Evolutionary conservation across 2,888 invertebrate genomes (phyloP).

Genomic region (Oscheius sp.): DNA sequence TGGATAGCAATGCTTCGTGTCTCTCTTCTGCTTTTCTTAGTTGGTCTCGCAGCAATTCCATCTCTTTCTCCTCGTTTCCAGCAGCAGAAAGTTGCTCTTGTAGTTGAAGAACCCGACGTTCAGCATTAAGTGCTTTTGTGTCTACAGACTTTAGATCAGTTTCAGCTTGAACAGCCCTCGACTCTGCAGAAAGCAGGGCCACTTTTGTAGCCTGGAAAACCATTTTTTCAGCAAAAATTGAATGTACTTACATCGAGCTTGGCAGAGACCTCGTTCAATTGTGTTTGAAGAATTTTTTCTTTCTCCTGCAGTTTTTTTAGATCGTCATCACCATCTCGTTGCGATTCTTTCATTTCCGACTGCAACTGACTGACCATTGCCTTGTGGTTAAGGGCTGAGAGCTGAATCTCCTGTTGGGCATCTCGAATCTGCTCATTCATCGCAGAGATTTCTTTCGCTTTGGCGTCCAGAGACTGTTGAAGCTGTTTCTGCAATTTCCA

Average conservation of each 20-base stretch:
- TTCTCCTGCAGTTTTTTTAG: conserved; percentile 6
- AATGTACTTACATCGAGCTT: conserved; percentile 48
- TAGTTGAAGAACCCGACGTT: conserved; percentile 39
- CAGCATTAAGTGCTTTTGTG: conserved; percentile 32
- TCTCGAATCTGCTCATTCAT: conserved; percentile 10
- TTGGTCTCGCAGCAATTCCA: conserved; percentile 41
- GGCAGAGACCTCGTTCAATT: conserved; percentile 45
- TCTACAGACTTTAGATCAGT: conserved; percentile 44
- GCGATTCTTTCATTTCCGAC: conserved; percentile 9
- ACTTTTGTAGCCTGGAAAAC: conserved; percentile 35
- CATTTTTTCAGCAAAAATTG: not conserved
- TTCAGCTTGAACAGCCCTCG: conserved; percentile 51
- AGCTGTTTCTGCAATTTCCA: conserved; percentile 21
- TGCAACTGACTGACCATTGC: conserved; percentile 12
- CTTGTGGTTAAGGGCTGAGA: conserved; percentile 20
- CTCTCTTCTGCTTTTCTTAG: conserved; percentile 42
- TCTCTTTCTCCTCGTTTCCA: conserved; percentile 43
- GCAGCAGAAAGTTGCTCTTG: conserved; percentile 41
- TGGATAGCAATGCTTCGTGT: conserved; percentile 26
- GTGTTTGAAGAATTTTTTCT: conserved; percentile 43
- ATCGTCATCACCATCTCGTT: conserved; percentile 24
- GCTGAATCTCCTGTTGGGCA: conserved; percentile 20
- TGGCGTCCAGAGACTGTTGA: conserved; percentile 2
- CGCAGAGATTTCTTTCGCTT: not conserved
- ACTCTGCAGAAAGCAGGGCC: conserved; percentile 50